phyloP scores from a whole-genome alignment of 2,113 vertebrate species.

The Brachyhypopomus gauderio region DNA sequence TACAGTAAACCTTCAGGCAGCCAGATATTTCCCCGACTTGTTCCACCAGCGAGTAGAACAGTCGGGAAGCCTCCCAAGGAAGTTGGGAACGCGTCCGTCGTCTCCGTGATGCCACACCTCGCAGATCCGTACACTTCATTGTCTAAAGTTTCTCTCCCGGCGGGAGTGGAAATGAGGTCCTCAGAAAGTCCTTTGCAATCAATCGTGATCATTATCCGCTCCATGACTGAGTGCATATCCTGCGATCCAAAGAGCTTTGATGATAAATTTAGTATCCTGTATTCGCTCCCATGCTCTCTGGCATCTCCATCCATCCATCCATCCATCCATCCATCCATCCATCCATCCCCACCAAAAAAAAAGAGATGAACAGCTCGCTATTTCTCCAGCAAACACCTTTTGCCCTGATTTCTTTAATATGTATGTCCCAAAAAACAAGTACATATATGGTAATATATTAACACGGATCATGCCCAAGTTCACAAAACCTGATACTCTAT shows the following conservation, averaged over 20 bases:
- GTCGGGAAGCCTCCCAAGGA: slow-evolving; percentile 36
- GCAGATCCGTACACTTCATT: neutral
- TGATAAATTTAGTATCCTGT: neutral
- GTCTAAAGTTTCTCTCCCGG: slow-evolving; percentile 12
- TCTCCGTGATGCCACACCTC: slow-evolving; percentile 7
- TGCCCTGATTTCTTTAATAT: neutral
- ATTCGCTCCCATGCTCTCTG: too few relatives aligned
- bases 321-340: neutral
- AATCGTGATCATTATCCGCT: slow-evolving; percentile 24
- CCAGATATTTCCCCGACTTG: neutral
- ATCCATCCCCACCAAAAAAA: neutral
- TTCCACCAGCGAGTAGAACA: slow-evolving; percentile 21
- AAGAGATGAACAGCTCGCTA: neutral
- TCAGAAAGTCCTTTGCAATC: slow-evolving; percentile 15
- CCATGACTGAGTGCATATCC: slow-evolving; percentile 9
- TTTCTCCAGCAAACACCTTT: neutral
- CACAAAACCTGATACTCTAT: too few relatives aligned
- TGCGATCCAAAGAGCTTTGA: slow-evolving; percentile 7
- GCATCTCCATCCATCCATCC: neutral
- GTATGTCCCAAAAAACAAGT: too few relatives aligned
- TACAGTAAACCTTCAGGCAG: neutral
- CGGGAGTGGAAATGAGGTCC: slow-evolving; percentile 5
- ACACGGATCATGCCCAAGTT: too few relatives aligned
- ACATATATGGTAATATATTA: too few relatives aligned
- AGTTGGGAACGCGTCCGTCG: neutral